Conservation (phyloP, 1,140 invertebrate species). For the Epicauta chinensis region DNA sequence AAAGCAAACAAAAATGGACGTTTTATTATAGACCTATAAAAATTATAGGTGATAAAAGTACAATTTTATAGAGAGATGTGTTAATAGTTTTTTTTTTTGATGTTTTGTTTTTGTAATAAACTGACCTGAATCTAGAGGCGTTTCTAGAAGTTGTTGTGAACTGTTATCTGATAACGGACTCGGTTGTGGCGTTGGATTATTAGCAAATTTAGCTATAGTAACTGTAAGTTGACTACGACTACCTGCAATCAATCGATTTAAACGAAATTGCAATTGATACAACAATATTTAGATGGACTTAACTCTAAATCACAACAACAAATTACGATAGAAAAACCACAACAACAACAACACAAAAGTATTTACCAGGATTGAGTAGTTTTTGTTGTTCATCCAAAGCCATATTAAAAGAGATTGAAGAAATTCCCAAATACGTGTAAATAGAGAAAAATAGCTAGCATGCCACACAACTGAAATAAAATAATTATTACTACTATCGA, state of each 20-base stretch:
- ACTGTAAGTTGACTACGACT: conserved; percentile 38
- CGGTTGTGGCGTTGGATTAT: conserved; percentile 27
- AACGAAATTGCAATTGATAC: no score
- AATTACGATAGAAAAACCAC: no score
- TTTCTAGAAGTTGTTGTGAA: conserved; percentile 35
- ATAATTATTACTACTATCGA: not conserved
- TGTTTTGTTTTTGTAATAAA: not conserved
- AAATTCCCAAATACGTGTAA: conserved; percentile 25
- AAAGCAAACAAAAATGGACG: no score
- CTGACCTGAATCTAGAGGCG: conserved; percentile 34
- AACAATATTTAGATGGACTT: no score
- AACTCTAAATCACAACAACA: no score
- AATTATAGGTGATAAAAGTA: not conserved
- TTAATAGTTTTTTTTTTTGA: not conserved
- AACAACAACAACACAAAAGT: no score
- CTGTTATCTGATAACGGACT: conserved; percentile 38
- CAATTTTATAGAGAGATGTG: not conserved
- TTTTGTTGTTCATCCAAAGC: conserved; percentile 41
- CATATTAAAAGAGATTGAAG: conserved; percentile 35
- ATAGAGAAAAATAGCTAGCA: conserved; percentile 13
- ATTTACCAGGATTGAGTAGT: conserved; percentile 32
- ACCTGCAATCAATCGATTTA: no score
- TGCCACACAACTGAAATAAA: not conserved
- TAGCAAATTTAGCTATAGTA: conserved; percentile 37
- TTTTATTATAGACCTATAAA: no score